Base-by-base conservation (phyloP, 2,797 vertebrate genomes). In the Anguilla megastoma region DNA sequence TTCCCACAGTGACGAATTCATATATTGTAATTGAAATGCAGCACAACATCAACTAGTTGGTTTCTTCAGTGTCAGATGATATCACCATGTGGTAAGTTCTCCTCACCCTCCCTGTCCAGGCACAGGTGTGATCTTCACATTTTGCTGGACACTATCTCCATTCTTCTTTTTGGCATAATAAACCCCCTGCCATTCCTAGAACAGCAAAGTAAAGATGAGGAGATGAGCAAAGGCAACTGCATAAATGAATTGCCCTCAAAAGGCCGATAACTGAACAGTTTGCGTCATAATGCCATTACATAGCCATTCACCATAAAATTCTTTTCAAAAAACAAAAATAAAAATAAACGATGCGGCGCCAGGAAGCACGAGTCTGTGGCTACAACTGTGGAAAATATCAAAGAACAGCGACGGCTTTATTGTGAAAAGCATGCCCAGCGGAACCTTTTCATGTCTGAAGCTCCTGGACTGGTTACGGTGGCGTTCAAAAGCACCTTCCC, bases 101-200 rank as follows among this genome's bases (percentile, higher is more conserved):
- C 95, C 98, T 97, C 93, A 99, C 98, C 98, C 98, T 94, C 98
- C 98, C 97, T 99, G 98, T 95, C 98, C 98, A 58, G 97, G 86
- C 90, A 99, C 97, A 97, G 98, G 98, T 92, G 97, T 96, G 94
- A 99, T 98, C 96, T 97, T 99, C 97, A 99, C 97, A 97, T 98
- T 99, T 96, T 99, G 98, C 91, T 98, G 97, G 92, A 98, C 91
- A 89, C 95, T 97, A 90, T 99, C 98, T 94, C 98, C 98, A 0
- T 98, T 98, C 95, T 98, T 99, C 96, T 98, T 98, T 96, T 97
- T 98, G 94, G 97, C 95, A 91, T 97, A 97, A 96, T 98, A 98
- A 94, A 98, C 96, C 94, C 98, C 98, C 96, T 99, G 98, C 98
- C 98, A 99, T 93, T 99, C 98, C 98, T 99, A 93, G 7, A 94